phyloP scores from a whole-genome alignment of 1,140 invertebrate species.

The Dinoponera quadriceps region DNA sequence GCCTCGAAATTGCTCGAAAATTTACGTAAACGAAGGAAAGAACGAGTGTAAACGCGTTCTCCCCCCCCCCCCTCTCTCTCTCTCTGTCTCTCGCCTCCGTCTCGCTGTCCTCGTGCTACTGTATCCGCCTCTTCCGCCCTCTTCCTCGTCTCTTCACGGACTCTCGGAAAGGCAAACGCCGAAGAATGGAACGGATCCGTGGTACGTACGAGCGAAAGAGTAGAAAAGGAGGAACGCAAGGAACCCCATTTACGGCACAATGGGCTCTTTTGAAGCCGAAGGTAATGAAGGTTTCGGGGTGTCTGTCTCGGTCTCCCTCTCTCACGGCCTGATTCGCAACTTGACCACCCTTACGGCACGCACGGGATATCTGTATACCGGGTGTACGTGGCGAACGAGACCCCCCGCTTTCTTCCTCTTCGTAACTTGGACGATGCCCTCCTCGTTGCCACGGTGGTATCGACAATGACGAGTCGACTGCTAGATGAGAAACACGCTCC shows the following conservation, averaged over 20 bases:
- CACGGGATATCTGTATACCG: constrained; percentile 73
- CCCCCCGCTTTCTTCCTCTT: not conserved
- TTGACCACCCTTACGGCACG: constrained; percentile 76
- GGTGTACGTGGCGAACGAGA: constrained; percentile 51
- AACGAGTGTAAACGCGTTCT: constrained; percentile 54
- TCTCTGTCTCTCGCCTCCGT: not conserved
- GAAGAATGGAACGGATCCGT: constrained; percentile 75
- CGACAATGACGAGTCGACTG: not conserved
- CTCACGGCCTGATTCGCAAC: constrained; percentile 72
- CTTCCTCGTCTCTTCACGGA: constrained; percentile 48
- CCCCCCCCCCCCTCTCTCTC: constrained; percentile 6
- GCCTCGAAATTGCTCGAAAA: constrained; percentile 69
- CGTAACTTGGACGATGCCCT: not conserved
- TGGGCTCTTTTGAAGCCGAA: constrained; percentile 77
- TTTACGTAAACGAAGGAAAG: constrained; percentile 69
- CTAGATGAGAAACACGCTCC: not conserved
- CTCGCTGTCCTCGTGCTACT: constrained; percentile 22
- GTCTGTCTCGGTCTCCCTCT: constrained; percentile 73
- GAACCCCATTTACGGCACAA: constrained; percentile 80
- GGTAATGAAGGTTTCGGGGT: constrained; percentile 79
- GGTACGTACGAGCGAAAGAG: constrained; percentile 69
- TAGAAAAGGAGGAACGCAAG: constrained; percentile 67
- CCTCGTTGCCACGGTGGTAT: not conserved
- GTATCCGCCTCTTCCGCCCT: constrained; percentile 39
- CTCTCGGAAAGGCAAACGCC: constrained; percentile 76